phyloP scores from a whole-genome alignment of 64 coral and sea anemone genomes.

The Stylophora pistillata region DNA sequence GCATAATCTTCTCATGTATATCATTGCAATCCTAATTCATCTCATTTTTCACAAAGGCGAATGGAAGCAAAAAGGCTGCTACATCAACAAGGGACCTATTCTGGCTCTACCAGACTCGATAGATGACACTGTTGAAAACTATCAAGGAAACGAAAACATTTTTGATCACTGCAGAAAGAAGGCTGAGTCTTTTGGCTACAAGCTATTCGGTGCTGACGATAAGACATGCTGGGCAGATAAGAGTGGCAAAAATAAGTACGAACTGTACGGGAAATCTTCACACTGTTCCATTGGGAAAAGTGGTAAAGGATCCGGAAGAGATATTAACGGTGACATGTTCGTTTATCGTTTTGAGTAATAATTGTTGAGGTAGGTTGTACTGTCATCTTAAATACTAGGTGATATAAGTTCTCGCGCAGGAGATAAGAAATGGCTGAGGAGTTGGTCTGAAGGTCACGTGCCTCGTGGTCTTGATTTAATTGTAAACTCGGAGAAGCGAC shows the following conservation, averaged over 20 bases:
- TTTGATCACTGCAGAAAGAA: not conserved
- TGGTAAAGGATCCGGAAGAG: not conserved
- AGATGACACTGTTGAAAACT: not conserved
- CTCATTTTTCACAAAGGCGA: not conserved
- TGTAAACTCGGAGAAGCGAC: no score
- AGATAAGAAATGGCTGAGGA: no score
- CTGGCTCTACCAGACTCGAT: not conserved
- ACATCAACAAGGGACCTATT: not conserved
- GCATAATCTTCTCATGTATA: no score
- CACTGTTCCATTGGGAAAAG: not conserved
- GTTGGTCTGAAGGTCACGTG: no score
- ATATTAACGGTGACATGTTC: not conserved
- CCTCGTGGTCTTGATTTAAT: no score
- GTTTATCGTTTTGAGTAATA: not conserved
- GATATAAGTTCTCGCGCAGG: no score
- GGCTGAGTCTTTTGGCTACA: not conserved
- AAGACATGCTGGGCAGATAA: not conserved
- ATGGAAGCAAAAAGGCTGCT: not conserved
- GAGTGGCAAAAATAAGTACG: not conserved
- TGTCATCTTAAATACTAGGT: no score
- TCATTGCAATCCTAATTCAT: not conserved
- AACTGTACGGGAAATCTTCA: not conserved
- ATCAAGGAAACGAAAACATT: not conserved
- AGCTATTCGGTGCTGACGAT: slow-evolving; percentile 2
- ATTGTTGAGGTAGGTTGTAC: not conserved